A percentile compares a stretch with the other conserved stretches of the same genome.
Evolutionary conservation across 30 jellyfish, hydroid and myxozoan species (phyloP).

Genomic region (Aurelia sp.): DNA sequence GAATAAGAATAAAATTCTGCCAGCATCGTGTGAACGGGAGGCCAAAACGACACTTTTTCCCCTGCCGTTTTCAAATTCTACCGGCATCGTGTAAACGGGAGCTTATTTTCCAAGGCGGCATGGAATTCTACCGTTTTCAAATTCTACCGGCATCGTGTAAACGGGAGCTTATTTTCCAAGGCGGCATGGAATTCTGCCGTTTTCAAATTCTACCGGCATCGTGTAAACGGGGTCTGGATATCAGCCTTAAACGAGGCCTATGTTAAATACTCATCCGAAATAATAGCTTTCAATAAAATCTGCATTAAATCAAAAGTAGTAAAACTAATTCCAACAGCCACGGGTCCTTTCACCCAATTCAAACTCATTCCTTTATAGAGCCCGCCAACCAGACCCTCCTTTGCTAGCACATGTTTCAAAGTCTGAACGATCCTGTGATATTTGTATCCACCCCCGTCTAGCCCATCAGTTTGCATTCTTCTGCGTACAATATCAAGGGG

Average conservation of each 20-base stretch:
- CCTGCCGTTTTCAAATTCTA: no score
- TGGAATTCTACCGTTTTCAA: no score
- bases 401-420: slow-evolving; percentile 58
- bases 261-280: slow-evolving; percentile 23
- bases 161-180: no score
- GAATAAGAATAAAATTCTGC: no score
- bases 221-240: no score
- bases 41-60: no score
- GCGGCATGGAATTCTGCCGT: no score
- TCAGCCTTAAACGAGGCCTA: background rate
- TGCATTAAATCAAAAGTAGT: slow-evolving; percentile 82
- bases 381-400: slow-evolving; percentile 87
- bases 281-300: slow-evolving; percentile 8
- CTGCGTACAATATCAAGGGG: slow-evolving; percentile 97
- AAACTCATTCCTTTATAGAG: slow-evolving; percentile 89
- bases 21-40: no score
- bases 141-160: no score
- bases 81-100: no score
- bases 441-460: slow-evolving; percentile 88
- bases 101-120: no score
- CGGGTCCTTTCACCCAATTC: slow-evolving; percentile 96
- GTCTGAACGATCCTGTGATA: slow-evolving; percentile 63
- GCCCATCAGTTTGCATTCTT: slow-evolving; percentile 97
- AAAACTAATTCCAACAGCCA: slow-evolving; percentile 95
- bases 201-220: no score